Percentiles rank a stretch among this genome's conserved stretches.
Evolutionary conservation across 2,888 invertebrate species (phyloP).

Genomic region (Metacarcinus magister): DNA sequence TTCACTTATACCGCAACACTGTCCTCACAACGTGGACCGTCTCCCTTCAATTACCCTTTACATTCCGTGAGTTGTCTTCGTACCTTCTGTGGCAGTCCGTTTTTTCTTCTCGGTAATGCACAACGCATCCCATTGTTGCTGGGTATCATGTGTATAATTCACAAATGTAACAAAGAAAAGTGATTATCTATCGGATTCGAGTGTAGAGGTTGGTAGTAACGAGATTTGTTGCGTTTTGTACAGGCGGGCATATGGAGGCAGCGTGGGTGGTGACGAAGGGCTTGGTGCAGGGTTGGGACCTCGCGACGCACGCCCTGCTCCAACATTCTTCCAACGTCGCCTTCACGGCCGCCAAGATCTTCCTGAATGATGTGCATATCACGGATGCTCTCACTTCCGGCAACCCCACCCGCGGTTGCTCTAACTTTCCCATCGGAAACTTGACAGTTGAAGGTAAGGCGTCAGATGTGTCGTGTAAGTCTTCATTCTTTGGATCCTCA

Average conservation of each 20-base stretch:
- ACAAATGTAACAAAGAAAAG: background rate
- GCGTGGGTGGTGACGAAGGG: background rate
- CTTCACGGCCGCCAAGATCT: constrained; percentile 58
- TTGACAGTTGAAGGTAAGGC: background rate
- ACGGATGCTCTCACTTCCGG: background rate
- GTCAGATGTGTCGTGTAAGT: background rate
- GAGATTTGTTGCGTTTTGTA: background rate
- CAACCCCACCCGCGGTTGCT: background rate
- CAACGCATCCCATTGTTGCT: background rate
- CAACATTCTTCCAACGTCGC: background rate
- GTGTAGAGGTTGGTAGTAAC: background rate
- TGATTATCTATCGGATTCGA: background rate
- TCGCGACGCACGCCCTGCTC: constrained; percentile 44
- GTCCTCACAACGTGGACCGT: background rate
- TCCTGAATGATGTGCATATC: constrained; percentile 15
- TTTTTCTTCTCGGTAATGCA: background rate
- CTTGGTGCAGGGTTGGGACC: constrained; percentile 57
- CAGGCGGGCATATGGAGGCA: background rate
- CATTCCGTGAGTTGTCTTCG: background rate
- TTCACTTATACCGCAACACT: background rate
- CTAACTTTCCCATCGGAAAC: background rate
- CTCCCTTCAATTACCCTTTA: background rate
- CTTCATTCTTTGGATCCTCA: background rate
- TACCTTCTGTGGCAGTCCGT: background rate
- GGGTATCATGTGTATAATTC: background rate